These are phyloP conservation scores for Drosophila nr. perissopoda DNA, from an alignment of 2,888 invertebrate genomes.

Conservation along the genomic window DNA sequence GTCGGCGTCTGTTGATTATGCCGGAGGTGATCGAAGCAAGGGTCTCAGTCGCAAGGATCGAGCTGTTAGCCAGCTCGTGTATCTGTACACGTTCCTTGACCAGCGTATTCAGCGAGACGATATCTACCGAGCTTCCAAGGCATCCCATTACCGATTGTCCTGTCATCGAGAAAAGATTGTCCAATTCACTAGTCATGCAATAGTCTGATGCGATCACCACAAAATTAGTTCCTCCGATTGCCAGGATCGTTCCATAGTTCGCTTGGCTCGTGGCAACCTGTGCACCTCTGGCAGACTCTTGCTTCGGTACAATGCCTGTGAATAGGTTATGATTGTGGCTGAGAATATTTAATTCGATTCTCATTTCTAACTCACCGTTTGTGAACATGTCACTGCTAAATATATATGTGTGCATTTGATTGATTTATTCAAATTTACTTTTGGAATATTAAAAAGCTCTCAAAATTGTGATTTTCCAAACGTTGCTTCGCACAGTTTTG, in stretches of 20 bases:
- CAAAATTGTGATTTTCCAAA: not conserved
- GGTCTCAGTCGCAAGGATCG: not conserved
- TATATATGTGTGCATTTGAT: not conserved
- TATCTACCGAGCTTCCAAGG: not conserved
- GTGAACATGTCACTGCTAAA: too few species aligned
- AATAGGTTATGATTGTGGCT: not conserved
- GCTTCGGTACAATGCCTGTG: not conserved
- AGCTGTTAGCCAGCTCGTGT: not conserved
- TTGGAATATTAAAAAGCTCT: not conserved
- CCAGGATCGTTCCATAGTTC: not conserved
- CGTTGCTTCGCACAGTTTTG: not conserved
- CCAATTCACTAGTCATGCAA: not conserved
- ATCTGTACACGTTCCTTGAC: not conserved
- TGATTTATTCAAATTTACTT: not conserved
- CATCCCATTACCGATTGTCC: not conserved
- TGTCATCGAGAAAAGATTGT: not conserved
- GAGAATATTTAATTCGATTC: not conserved
- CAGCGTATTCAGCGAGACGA: not conserved
- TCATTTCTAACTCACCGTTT: not conserved
- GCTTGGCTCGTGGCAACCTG: not conserved
- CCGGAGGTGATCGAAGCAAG: not conserved
- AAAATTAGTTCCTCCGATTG: not conserved
- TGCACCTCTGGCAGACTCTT: not conserved
- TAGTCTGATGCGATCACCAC: not conserved
- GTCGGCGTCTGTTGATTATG: not conserved